Evolutionary conservation across 1,140 invertebrate genomes (phyloP).

Genomic region (Myzus persicae): DNA sequence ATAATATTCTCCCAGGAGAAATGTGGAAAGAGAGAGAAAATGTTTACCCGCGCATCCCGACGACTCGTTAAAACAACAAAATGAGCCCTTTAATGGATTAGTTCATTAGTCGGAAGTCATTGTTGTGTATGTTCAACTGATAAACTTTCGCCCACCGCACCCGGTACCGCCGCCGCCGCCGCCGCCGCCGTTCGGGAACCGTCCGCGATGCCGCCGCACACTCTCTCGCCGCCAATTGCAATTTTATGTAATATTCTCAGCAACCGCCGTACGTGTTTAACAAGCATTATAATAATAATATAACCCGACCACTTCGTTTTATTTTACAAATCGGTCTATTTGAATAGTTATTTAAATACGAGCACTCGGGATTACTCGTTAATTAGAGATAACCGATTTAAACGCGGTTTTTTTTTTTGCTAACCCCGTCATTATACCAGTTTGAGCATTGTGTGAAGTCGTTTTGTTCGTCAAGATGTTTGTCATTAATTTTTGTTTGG

Average conservation of each 20-base stretch:
- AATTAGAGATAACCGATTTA: slow-evolving; percentile 18
- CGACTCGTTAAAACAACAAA: slow-evolving; percentile 57
- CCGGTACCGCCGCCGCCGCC: too few relatives aligned
- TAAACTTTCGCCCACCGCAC: slow-evolving; percentile 45
- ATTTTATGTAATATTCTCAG: slow-evolving; percentile 19
- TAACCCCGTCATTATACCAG: background rate
- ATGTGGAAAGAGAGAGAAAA: slow-evolving; percentile 46
- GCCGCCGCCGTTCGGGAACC: background rate
- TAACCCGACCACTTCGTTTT: background rate
- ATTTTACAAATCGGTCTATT: slow-evolving; percentile 41
- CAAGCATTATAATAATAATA: slow-evolving; percentile 26
- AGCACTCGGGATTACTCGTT: slow-evolving; percentile 23
- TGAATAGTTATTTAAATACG: slow-evolving; percentile 24
- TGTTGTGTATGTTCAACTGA: slow-evolving; percentile 58
- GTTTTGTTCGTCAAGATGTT: background rate
- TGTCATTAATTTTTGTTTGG: background rate
- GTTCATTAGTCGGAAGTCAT: slow-evolving; percentile 57
- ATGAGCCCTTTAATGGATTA: slow-evolving; percentile 58
- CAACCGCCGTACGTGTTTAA: slow-evolving; percentile 40
- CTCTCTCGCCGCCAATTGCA: slow-evolving; percentile 5
- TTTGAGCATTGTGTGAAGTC: background rate
- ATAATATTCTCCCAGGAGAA: slow-evolving; percentile 37
- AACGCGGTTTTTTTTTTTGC: background rate
- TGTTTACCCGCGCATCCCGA: slow-evolving; percentile 46
- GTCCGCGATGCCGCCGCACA: background rate